Conservation (phyloP, 2,113 vertebrate species). For the Camelus bactrianus region DNA sequence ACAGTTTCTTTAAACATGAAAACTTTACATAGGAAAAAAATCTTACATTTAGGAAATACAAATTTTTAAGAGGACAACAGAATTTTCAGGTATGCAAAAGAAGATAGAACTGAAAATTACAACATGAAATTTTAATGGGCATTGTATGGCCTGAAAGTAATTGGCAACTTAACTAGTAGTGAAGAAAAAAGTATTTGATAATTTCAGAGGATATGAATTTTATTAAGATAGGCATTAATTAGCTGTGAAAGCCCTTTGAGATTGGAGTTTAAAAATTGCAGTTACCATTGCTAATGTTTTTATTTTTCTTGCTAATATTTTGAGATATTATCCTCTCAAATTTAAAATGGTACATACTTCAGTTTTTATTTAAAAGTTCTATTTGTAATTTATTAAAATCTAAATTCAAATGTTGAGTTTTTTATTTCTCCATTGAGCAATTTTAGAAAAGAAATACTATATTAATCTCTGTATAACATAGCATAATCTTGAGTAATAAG, state of each 20-base stretch:
- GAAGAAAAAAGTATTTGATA: not conserved
- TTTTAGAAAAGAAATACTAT: not conserved
- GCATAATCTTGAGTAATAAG: not conserved
- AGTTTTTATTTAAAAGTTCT: not conserved
- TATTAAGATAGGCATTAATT: not conserved
- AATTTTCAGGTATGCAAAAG: not conserved
- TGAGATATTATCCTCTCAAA: not conserved
- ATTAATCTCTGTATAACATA: not conserved
- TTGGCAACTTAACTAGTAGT: not conserved
- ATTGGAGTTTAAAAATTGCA: not conserved
- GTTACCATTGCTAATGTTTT: not conserved
- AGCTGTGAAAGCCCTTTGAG: not conserved
- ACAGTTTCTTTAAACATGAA: not conserved
- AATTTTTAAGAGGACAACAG: not conserved
- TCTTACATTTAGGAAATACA: not conserved
- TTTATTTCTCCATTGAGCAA: not conserved
- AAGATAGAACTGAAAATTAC: not conserved
- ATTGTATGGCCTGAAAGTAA: not conserved
- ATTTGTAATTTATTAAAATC: not conserved
- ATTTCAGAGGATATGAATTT: not conserved
- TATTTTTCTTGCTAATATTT: slow-evolving; percentile 6
- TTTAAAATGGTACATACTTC: not conserved
- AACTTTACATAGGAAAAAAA: not conserved
- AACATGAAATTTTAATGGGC: not conserved
- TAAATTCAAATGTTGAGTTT: not conserved